Percentiles rank a stretch among this genome's conserved stretches.
These are phyloP conservation scores for Ecdyonurus torrentis DNA, from an alignment of 2,888 invertebrate species.

Conservation along the genomic window DNA sequence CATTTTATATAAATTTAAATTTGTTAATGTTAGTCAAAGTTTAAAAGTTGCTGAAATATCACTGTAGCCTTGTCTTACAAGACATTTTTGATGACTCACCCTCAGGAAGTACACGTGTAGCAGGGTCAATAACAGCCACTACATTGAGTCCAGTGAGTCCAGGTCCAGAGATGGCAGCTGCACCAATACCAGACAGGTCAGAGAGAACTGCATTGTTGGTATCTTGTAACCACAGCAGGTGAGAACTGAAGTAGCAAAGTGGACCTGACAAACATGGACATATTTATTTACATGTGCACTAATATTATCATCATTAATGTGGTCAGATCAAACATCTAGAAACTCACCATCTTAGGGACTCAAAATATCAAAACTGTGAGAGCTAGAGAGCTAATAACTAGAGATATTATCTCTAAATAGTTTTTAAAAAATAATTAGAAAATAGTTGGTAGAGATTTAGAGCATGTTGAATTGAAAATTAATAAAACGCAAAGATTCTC, in stretches of 20 bases:
- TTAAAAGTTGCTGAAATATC: background rate
- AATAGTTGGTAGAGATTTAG: no score
- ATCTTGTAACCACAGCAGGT: constrained; percentile 69
- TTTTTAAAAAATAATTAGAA: no score
- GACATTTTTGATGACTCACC: background rate
- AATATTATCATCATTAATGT: no score
- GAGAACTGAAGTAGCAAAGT: constrained; percentile 61
- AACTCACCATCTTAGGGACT: no score
- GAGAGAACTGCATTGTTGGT: constrained; percentile 55
- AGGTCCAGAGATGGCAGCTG: constrained; percentile 36
- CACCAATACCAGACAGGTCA: constrained; percentile 55
- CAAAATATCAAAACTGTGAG: no score
- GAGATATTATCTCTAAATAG: no score
- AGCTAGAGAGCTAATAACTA: no score
- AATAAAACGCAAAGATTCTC: no score
- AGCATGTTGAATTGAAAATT: no score
- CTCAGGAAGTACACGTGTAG: constrained; percentile 30
- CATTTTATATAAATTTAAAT: constrained; percentile 13
- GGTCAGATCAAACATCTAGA: no score
- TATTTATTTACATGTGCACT: background rate
- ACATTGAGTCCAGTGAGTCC: constrained; percentile 43
- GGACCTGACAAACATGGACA: constrained; percentile 29
- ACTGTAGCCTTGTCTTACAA: background rate
- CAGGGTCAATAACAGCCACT: constrained; percentile 54
- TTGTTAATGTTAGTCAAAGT: no score